Conservation (phyloP, 1,140 invertebrate genomes). For the Drosophila triauraria region DNA sequence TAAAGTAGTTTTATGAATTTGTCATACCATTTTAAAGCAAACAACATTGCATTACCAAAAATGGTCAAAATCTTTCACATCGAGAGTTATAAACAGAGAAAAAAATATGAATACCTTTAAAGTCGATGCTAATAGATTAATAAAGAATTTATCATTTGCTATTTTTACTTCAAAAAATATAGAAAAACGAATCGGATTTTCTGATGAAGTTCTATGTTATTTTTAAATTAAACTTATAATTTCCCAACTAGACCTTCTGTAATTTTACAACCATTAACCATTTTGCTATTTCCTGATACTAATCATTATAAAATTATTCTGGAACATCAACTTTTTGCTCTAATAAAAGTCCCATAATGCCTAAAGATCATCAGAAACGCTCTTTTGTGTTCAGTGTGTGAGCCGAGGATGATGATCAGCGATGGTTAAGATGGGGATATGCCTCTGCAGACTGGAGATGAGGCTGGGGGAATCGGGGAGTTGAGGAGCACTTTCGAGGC, state of each 20-base stretch:
- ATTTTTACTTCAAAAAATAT: no score
- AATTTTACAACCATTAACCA: no score
- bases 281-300: background rate
- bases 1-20: background rate
- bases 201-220: no score
- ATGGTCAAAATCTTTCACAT: background rate
- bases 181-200: no score
- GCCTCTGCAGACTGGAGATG: conserved; percentile 18
- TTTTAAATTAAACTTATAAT: no score
- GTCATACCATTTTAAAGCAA: background rate
- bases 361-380: background rate
- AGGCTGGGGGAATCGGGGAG: conserved; percentile 18
- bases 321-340: background rate
- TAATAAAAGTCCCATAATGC: background rate
- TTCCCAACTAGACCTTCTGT: no score
- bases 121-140: no score
- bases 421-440: conserved; percentile 60
- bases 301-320: no score
- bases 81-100: background rate
- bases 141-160: no score
- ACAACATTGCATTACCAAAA: background rate
- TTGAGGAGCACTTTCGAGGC: conserved; percentile 34
- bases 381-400: conserved; percentile 17
- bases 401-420: conserved; percentile 67
- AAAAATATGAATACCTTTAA: background rate